Evolutionary conservation across 2,113 vertebrate species (phyloP).

Genomic region (Salvelinus alpinus): DNA sequence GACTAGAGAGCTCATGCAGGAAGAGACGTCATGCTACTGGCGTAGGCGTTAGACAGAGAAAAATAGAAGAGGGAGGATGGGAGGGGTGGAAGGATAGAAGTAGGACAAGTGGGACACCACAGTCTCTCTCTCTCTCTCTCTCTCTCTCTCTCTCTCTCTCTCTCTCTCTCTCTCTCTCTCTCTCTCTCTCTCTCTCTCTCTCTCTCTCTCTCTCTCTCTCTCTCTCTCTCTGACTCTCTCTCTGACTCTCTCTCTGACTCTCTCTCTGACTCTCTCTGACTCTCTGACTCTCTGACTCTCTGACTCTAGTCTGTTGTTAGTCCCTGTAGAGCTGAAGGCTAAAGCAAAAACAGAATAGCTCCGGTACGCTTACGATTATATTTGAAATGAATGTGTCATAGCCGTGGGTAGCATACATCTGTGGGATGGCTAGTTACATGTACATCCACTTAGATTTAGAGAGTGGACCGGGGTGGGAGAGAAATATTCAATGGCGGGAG

Average conservation of each 20-base stretch:
- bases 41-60: constrained; percentile 26
- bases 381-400: constrained; percentile 31
- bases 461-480: constrained; percentile 20
- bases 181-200: neutral
- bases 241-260: no score
- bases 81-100: constrained; percentile 38
- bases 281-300: no score
- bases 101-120: neutral
- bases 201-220: no score
- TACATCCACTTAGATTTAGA: constrained; percentile 10
- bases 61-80: constrained; percentile 16
- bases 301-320: no score
- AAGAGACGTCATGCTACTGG: neutral
- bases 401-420: neutral
- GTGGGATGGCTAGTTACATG: neutral
- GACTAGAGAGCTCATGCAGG: neutral
- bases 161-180: no score
- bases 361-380: neutral
- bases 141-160: no score
- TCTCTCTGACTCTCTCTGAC: no score
- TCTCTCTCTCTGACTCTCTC: no score
- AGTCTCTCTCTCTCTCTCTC: neutral
- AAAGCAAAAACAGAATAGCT: neutral
- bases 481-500: constrained; percentile 20
- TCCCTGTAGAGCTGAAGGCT: no score